Base-by-base conservation (phyloP, 2,113 vertebrate species). In the Lepus timidus region DNA sequence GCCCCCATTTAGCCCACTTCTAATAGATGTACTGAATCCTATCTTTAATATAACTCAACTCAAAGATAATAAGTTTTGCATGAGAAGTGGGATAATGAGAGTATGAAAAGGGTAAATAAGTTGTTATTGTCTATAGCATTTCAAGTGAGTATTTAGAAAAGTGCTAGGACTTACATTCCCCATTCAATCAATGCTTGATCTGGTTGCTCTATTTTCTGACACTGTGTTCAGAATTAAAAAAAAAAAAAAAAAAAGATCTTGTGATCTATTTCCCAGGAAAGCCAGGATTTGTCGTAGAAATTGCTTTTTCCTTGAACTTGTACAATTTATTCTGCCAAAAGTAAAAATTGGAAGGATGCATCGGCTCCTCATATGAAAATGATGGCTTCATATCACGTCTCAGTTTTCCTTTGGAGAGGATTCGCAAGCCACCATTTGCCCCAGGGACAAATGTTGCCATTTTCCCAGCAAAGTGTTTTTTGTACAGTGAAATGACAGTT, bases 401-500 rank as follows among this genome's bases (percentile, higher is more conserved):
- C 74, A 3, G 70, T 92, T 95, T 96, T 95, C 82, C 62, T 92
- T 96, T 29, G 6, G 79, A 93, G 31, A 90, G 31, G 85, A 95
- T 95, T 97, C 88, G 86, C 79, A 81, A 96, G 80, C 75, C 88
- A 89, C 88, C 75, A 89, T 93, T 93, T 88, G 95, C 96, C 95
- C 96, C 85, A 76, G 62, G 94, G 95, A 86, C 52, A 86, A 91
- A 94, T 95, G 90, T 75, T 97, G 75, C 95, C 79, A 70, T 96
- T 97, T 95, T 93, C 90, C 73, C 79, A 89, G 85, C 79, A 94
- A 96, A 96, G 44, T 75, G 79, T 73, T 64, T 88, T 93, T 82
- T 29, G n/a, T 88, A 79, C 25, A 88, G 73, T 31, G 27, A 96
- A 95, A 94, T 84, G 89, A 95, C 95, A 95, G 88, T 90, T 95